These are phyloP conservation scores for Monopterus albus DNA, from an alignment of 2,113 vertebrate genomes.

Conservation along the genomic window DNA sequence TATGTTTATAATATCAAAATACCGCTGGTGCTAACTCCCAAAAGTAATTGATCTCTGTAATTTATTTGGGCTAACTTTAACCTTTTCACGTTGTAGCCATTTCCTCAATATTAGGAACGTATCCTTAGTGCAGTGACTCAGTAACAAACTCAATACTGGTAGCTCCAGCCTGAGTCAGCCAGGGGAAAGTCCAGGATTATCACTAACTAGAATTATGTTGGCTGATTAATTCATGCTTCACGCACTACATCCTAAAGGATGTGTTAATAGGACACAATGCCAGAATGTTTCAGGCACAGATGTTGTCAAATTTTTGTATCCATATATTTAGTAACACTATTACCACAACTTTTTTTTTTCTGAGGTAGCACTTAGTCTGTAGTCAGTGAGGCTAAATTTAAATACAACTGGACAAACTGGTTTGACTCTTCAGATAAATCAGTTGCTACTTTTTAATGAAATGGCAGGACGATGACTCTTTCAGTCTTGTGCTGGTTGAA, in stretches of 20 bases:
- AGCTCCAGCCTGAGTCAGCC: constrained; percentile 71
- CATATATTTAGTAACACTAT: not conserved
- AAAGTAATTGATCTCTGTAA: not conserved
- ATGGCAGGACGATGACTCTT: constrained; percentile 1
- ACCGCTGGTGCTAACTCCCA: not conserved
- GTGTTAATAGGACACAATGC: constrained; percentile 20
- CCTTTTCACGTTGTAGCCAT: constrained; percentile 28
- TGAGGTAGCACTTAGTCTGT: not conserved
- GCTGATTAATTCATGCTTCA: constrained; percentile 59
- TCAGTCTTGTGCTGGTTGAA: constrained; percentile 1
- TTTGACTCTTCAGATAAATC: constrained; percentile 20
- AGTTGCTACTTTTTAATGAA: constrained; percentile 13
- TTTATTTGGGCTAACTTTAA: constrained; percentile 20
- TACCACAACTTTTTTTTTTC: not conserved
- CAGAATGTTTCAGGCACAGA: constrained; percentile 1
- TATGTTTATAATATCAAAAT: not conserved
- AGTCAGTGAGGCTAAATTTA: constrained; percentile 3
- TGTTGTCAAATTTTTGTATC: no score
- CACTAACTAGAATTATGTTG: constrained; percentile 51
- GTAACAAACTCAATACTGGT: constrained; percentile 62
- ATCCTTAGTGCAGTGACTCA: constrained; percentile 62
- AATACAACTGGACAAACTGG: constrained; percentile 44
- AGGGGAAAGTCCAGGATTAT: constrained; percentile 79
- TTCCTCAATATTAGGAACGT: constrained; percentile 51
- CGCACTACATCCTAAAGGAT: constrained; percentile 44